Evolutionary conservation across 2,888 invertebrate species (phyloP).

Genomic region (Plagodis dolabraria): DNA sequence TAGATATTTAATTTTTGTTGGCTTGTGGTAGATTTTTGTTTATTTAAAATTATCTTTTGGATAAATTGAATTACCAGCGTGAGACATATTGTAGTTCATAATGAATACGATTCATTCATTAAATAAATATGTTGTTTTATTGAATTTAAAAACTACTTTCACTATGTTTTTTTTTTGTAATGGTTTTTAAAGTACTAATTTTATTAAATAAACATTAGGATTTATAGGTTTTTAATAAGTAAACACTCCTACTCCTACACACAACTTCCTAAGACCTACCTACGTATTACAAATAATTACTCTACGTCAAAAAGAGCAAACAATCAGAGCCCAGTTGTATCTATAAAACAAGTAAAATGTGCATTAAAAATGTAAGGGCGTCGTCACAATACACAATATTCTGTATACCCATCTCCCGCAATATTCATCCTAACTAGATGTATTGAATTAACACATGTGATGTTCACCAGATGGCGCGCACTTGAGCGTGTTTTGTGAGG

Average conservation of each 20-base stretch:
- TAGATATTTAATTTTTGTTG: slow-evolving; percentile 13
- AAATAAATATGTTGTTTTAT: too few relatives aligned
- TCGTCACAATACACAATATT: slow-evolving; percentile 33
- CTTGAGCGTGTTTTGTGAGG: slow-evolving; percentile 64
- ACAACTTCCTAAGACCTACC: too few relatives aligned
- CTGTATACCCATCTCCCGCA: slow-evolving; percentile 30
- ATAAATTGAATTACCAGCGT: too few relatives aligned
- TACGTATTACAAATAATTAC: not conserved
- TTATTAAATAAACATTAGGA: too few relatives aligned
- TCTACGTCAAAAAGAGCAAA: not conserved
- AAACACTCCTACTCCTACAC: too few relatives aligned
- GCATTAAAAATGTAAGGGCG: slow-evolving; percentile 40
- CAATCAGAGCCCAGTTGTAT: not conserved
- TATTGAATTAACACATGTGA: slow-evolving; percentile 58
- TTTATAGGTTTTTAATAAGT: too few relatives aligned
- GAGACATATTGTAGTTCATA: too few relatives aligned
- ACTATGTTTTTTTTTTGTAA: too few relatives aligned
- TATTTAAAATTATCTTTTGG: not conserved
- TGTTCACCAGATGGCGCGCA: slow-evolving; percentile 70
- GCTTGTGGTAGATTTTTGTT: slow-evolving; percentile 9
- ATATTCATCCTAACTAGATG: slow-evolving; percentile 37
- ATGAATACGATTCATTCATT: too few relatives aligned
- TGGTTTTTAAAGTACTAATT: too few relatives aligned
- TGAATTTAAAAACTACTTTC: too few relatives aligned
- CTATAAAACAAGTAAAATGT: slow-evolving; percentile 29